Evolutionary conservation across 92 coral and sea anemone genomes (phyloP), one percentile per base, ranked within the genome.

Genomic region (Parazoanthus atlanticus): DNA sequence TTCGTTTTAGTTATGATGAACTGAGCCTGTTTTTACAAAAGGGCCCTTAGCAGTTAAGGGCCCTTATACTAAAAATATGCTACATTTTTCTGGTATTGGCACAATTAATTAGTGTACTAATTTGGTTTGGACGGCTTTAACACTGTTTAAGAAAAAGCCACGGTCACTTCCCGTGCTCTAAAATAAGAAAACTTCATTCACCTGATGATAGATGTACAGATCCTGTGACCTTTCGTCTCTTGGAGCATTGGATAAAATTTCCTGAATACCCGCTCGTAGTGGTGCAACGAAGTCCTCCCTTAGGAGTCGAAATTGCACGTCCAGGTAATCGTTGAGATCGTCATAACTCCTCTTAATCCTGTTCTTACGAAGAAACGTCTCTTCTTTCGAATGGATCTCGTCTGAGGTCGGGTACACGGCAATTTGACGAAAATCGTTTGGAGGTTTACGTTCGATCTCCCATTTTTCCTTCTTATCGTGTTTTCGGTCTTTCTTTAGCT

Each of bases 241-340:
- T 29, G 94, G 93, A 30, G 88, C 78, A 4, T 92, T 85, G 65
- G 76, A 80, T 30, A 79, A 86, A 36, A 96, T 91, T 79, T 96
- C 98, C 78, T 85, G 88, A 40, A 96, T 95, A 54, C 98, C 98
- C 34, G 89, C 94, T 43, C 98, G 93, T 16, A 96, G 93, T 7
- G 98, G 98, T 33, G 94, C 92, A 31, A 96, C 91, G 82, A 96
- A 96, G 58, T 96, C 98, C 69, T 96, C 98, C 41, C 96, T 89
- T 16, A 94, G 89, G 6, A 96, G 91, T 34, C 97, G 94, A 84
- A 94, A 96, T 86, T 96, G 98, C 17, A 96, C 98, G 83, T 96
- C 98, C 28, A 96, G 91, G 43, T 96, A 96, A 77, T 96, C 94
- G 30, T 91, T 21, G 8, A 95, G 92, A 74, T 96, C 96, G 19